A percentile compares a stretch with the other conserved stretches of the same genome.
These are phyloP conservation scores for Phrynocephalus forsythii DNA, from an alignment of 2,797 vertebrate species.

Conservation along the genomic window DNA sequence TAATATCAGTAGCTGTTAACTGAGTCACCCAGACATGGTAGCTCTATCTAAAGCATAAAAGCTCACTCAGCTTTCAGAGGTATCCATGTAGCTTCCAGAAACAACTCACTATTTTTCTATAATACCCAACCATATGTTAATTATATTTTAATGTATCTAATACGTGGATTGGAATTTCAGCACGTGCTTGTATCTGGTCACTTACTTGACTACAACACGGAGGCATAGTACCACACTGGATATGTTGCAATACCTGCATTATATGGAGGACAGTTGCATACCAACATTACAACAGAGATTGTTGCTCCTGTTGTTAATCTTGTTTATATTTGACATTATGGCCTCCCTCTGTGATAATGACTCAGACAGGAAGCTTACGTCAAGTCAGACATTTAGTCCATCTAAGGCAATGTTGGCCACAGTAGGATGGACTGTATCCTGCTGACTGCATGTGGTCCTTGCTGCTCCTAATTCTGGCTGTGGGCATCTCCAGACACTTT, in stretches of 20 bases:
- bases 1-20: not conserved
- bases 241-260: not conserved
- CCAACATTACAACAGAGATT: not conserved
- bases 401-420: no score
- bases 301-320: not conserved
- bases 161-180: not conserved
- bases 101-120: not conserved
- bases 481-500: no score
- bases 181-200: not conserved
- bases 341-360: no score
- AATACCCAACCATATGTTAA: not conserved
- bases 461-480: no score
- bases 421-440: no score
- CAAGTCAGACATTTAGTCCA: no score
- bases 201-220: not conserved
- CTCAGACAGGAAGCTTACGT: not conserved
- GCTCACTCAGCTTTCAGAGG: not conserved
- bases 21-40: not conserved
- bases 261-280: not conserved
- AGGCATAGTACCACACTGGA: not conserved
- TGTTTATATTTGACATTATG: not conserved
- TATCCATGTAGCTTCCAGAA: not conserved
- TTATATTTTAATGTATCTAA: not conserved
- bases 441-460: no score
- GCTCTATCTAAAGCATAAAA: not conserved